Evolutionary conservation across 2,113 vertebrate species (phyloP).

Genomic region (Emydura subglobosa): DNA sequence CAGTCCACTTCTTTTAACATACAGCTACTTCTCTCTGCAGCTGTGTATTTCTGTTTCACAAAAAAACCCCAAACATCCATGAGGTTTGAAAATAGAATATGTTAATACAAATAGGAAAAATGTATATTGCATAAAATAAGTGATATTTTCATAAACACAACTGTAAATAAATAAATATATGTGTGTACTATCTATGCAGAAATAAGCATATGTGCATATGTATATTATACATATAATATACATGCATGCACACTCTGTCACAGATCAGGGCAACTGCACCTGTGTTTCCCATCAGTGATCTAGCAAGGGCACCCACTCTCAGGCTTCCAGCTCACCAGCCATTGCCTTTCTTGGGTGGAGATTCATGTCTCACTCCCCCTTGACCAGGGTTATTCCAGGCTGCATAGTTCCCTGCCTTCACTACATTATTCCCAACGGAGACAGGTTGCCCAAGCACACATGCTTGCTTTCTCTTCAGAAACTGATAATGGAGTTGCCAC

Average conservation of each 20-base stretch:
- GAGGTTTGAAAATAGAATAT: neutral
- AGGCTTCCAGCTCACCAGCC: neutral
- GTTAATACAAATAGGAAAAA: conserved; percentile 33
- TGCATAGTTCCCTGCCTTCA: neutral
- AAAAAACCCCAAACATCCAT: conserved; percentile 3
- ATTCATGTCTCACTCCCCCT: neutral
- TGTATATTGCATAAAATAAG: conserved; percentile 64
- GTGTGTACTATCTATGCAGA: no score
- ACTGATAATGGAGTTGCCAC: neutral
- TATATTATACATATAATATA: no score
- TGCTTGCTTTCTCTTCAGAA: neutral
- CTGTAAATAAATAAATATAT: neutral
- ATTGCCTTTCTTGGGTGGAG: neutral
- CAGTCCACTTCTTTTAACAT: neutral
- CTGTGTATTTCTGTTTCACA: neutral
- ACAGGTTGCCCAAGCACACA: neutral
- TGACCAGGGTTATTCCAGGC: neutral
- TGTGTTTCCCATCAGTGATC: no score
- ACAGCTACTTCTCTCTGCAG: neutral
- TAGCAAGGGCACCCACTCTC: neutral
- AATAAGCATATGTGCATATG: no score
- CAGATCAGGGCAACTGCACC: no score
- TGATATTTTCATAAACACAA: neutral
- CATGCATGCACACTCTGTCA: no score
- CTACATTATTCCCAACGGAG: neutral